Evolutionary conservation across 2,888 invertebrate species (phyloP).

Genomic region (Cheilosia urbana): DNA sequence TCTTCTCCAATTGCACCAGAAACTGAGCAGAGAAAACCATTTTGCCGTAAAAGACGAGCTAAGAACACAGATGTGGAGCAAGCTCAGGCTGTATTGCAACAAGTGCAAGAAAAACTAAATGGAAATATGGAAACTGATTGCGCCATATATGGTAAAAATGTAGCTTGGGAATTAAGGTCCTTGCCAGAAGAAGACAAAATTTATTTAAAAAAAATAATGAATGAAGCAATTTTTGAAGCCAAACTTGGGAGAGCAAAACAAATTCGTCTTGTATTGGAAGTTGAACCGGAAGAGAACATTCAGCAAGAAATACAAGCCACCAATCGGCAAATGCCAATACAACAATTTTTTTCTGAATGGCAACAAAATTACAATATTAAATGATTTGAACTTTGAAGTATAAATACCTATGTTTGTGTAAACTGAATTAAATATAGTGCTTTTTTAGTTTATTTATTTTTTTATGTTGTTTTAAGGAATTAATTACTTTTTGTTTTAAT

Average conservation of each 20-base stretch:
- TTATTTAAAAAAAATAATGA: constrained; percentile 16
- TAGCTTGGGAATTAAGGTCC: constrained; percentile 18
- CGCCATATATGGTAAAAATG: constrained; percentile 19
- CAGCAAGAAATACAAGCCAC: constrained; percentile 16
- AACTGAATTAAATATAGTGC: too few species aligned
- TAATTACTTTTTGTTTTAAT: constrained; percentile 13
- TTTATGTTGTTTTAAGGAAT: background rate
- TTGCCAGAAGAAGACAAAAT: constrained; percentile 19
- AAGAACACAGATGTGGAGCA: constrained; percentile 21
- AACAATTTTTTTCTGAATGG: constrained; percentile 26
- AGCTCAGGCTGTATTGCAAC: constrained; percentile 13
- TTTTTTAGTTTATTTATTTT: background rate
- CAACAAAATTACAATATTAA: background rate
- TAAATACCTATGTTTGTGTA: background rate
- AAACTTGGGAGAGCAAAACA: constrained; percentile 13
- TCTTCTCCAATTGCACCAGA: background rate
- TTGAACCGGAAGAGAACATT: background rate
- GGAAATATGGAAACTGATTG: background rate
- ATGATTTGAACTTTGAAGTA: background rate
- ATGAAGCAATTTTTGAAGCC: constrained; percentile 13
- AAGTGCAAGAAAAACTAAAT: constrained; percentile 18
- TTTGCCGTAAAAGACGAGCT: constrained; percentile 5
- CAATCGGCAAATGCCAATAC: constrained; percentile 14
- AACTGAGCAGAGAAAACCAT: constrained; percentile 9
- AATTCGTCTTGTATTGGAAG: constrained; percentile 11